Conservation (phyloP, 2,888 invertebrate genomes). For the Cephonodes hylas region DNA sequence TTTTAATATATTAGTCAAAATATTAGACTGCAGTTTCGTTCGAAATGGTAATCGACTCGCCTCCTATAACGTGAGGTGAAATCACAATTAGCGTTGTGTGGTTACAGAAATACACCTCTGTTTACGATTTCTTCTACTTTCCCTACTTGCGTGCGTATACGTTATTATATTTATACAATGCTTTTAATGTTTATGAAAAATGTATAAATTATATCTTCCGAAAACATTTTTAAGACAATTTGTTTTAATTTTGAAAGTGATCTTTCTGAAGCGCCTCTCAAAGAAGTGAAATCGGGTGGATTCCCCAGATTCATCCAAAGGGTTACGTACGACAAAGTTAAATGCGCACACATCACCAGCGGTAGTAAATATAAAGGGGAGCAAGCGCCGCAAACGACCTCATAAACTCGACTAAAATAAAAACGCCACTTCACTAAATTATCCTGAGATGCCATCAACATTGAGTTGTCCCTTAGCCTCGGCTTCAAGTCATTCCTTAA, state of each 20-base stretch:
- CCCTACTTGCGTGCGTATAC: too few relatives aligned
- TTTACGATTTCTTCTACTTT: too few relatives aligned
- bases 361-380: conserved; percentile 53
- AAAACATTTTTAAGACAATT: too few relatives aligned
- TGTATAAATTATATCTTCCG: too few relatives aligned
- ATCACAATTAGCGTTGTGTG: too few relatives aligned
- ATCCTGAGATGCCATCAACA: conserved; percentile 44
- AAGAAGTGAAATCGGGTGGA: background rate
- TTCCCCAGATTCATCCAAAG: background rate
- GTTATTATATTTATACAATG: too few relatives aligned
- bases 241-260: background rate
- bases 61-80: too few relatives aligned
- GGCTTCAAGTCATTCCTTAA: conserved; percentile 33
- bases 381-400: conserved; percentile 48
- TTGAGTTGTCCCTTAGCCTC: conserved; percentile 29
- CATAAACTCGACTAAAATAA: conserved; percentile 60
- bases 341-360: conserved; percentile 17
- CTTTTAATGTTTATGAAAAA: too few relatives aligned
- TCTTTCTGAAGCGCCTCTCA: background rate
- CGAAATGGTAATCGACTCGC: too few relatives aligned
- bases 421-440: conserved; percentile 55
- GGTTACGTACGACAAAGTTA: background rate
- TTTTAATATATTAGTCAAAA: too few relatives aligned
- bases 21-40: too few relatives aligned
- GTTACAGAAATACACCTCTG: too few relatives aligned